phyloP scores from a whole-genome alignment of 2,113 vertebrate species.

The Odontesthes bonariensis region DNA sequence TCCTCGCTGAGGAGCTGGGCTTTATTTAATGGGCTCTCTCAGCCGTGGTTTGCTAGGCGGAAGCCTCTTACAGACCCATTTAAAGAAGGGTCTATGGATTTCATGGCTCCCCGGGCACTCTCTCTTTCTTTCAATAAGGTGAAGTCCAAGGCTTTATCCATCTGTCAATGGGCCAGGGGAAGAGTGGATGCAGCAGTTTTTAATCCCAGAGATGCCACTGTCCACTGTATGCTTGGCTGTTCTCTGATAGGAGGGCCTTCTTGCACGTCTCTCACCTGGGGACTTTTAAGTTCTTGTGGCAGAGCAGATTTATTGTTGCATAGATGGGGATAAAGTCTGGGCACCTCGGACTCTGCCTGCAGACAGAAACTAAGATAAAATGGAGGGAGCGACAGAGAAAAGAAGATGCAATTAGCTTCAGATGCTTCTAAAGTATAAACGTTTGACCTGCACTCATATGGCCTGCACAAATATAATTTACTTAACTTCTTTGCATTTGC shows the following conservation, averaged over 20 bases:
- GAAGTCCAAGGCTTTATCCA: slow-evolving; percentile 84
- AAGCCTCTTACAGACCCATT: slow-evolving; percentile 86
- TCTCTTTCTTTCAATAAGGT: slow-evolving; percentile 83
- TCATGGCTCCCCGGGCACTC: slow-evolving; percentile 83
- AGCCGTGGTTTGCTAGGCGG: slow-evolving; percentile 75
- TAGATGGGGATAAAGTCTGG: slow-evolving; percentile 54
- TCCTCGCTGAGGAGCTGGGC: slow-evolving; percentile 71
- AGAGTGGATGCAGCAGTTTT: slow-evolving; percentile 78
- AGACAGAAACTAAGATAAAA: slow-evolving; percentile 37
- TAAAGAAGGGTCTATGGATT: slow-evolving; percentile 84
- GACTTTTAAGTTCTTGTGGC: slow-evolving; percentile 65
- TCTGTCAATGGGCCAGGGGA: slow-evolving; percentile 80
- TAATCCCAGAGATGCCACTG: slow-evolving; percentile 78
- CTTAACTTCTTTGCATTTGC: background rate
- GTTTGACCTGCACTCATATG: background rate
- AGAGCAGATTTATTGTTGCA: slow-evolving; percentile 69
- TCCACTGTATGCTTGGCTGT: slow-evolving; percentile 75
- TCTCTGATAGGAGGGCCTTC: slow-evolving; percentile 62
- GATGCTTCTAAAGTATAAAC: background rate
- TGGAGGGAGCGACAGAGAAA: background rate
- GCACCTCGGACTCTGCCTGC: slow-evolving; percentile 45
- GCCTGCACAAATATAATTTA: background rate
- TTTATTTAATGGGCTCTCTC: slow-evolving; percentile 84
- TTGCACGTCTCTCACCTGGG: slow-evolving; percentile 62
- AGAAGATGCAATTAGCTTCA: slow-evolving; percentile 14